Evolutionary conservation across 2,113 vertebrate species (phyloP), one percentile per base, ranked within the genome.

Genomic region (Cacatua alba): DNA sequence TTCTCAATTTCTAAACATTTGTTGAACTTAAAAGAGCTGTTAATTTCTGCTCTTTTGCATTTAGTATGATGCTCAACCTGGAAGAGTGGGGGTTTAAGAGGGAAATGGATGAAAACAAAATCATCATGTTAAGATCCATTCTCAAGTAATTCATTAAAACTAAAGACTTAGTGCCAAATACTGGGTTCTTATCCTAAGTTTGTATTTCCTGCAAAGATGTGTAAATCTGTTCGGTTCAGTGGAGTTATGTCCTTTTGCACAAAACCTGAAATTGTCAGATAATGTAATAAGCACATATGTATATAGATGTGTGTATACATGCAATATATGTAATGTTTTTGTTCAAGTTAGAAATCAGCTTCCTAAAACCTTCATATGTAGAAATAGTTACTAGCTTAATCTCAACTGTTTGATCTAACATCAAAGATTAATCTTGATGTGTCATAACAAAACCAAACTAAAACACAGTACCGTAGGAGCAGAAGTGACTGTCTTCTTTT

Each of bases 1-100:
- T 59, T 85, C 52, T 75, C 77, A 69, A 63, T 62, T 72, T n/a
- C 51, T 82, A 82, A 86, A 88, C 48, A 78, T 68, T 71, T 55
- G 12, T 71, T 94, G 37, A 86, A 88, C 29, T 88, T 90, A 59
- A 59, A 88, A 83, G 33, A 81, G 29, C 60, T 79, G 48, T 60
- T 93, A 69, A 86, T 95, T 82, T 86, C 31, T 75, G 39, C 13
- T 82, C n/a, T 72, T 46, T 72, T 90, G 71, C 60, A 43, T 95
- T 74, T 82, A 77, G 20, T n/a, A 7, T 29, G 29, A 25, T 63
- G 23, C 11, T 80, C 39, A 90, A 25, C 75, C 52, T 68, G 82
- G 35, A 94, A 69, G 49, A 91, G 46, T 18, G 43, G 68, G 16
- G 44, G 33, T 65, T 92, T 72, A 64, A 65, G 41, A 65, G 62